Percentiles rank a stretch among this genome's conserved stretches.
Evolutionary conservation across 2,888 invertebrate species (phyloP).

Genomic region (Sicus ferrugineus): DNA sequence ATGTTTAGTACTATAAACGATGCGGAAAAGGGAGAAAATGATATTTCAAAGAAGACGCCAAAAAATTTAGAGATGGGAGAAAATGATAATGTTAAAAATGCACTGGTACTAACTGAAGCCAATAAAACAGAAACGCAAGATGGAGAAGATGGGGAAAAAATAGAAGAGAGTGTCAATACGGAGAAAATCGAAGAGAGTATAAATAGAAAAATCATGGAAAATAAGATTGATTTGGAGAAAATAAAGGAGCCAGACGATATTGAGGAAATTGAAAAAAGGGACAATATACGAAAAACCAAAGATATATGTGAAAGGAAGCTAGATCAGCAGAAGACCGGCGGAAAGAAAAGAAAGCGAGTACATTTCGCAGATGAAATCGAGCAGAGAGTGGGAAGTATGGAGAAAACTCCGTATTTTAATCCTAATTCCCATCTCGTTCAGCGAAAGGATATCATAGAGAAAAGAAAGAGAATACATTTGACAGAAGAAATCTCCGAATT

Average conservation of each 20-base stretch:
- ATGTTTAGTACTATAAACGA: constrained; percentile 29
- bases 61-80: constrained; percentile 33
- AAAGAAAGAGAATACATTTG: too few relatives aligned
- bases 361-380: constrained; percentile 14
- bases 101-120: constrained; percentile 15
- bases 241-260: too few relatives aligned
- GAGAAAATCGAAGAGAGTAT: not conserved
- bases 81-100: constrained; percentile 28
- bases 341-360: not conserved
- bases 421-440: too few relatives aligned
- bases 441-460: not conserved
- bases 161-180: too few relatives aligned
- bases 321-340: not conserved
- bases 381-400: not conserved
- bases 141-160: too few relatives aligned
- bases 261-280: constrained; percentile 4
- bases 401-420: too few relatives aligned
- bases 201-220: not conserved
- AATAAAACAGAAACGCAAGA: not conserved
- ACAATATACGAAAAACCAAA: too few relatives aligned
- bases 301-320: too few relatives aligned
- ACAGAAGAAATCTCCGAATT: too few relatives aligned
- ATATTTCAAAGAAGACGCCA: constrained; percentile 9
- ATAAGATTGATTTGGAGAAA: not conserved
- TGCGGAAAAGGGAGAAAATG: constrained; percentile 33